Conservation (phyloP, 37 sponge, comb jelly and placozoan genomes). For the Oopsacas minuta region DNA sequence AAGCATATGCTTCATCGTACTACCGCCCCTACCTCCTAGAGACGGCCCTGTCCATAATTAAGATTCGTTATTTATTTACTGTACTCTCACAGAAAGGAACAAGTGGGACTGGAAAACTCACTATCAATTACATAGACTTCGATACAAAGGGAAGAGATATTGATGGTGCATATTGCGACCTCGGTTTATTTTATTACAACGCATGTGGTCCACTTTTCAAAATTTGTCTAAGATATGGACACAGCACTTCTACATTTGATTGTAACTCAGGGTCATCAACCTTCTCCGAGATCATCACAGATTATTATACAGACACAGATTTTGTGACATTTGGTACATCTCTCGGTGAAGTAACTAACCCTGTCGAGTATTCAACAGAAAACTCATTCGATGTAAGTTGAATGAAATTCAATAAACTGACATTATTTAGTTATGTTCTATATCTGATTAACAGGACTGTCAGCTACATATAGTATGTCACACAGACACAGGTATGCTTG, state of each 20-base stretch:
- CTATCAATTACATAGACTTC: neutral
- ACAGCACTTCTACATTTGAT: neutral
- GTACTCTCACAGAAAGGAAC: neutral
- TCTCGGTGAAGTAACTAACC: neutral
- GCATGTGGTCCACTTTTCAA: neutral
- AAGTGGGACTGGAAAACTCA: neutral
- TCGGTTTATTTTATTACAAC: neutral
- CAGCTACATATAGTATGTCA: too few relatives aligned
- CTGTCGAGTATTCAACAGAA: neutral
- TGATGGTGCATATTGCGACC: neutral
- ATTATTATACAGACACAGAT: neutral
- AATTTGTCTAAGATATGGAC: neutral
- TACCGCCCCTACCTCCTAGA: too few relatives aligned
- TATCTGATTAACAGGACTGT: too few relatives aligned
- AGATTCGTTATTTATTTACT: too few relatives aligned
- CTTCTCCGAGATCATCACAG: neutral
- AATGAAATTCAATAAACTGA: too few relatives aligned
- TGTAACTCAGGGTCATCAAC: neutral
- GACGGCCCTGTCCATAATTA: too few relatives aligned
- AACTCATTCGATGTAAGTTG: too few relatives aligned
- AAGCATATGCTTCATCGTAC: too few relatives aligned
- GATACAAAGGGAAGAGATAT: neutral
- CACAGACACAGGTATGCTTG: too few relatives aligned
- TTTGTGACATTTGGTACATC: neutral
- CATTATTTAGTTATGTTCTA: too few relatives aligned